A percentile compares a stretch with the other conserved stretches of the same genome.
Conservation (phyloP, 2,113 vertebrate genomes). For the Agelaius tricolor region DNA sequence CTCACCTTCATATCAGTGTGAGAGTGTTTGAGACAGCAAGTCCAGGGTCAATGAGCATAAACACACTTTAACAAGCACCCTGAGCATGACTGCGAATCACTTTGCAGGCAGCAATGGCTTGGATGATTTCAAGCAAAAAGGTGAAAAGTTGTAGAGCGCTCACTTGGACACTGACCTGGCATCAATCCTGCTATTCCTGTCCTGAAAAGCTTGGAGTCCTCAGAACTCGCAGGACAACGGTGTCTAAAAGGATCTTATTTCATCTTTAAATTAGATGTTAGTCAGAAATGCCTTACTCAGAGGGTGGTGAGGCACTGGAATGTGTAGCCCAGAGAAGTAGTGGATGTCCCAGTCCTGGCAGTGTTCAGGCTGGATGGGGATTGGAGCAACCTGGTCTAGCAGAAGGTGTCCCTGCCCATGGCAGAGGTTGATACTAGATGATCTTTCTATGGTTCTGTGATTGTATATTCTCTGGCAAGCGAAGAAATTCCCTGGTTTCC, state of each 20-base stretch:
- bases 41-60: neutral
- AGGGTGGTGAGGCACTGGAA: neutral
- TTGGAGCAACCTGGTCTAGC: neutral
- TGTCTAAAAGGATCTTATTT: neutral
- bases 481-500: neutral
- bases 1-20: neutral
- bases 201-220: neutral
- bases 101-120: neutral
- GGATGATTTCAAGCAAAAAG: neutral
- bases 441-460: neutral
- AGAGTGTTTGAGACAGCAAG: neutral
- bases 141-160: neutral
- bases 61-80: neutral
- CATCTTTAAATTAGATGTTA: neutral
- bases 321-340: neutral
- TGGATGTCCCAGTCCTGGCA: neutral
- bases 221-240: neutral
- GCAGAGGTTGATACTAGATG: neutral
- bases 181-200: neutral
- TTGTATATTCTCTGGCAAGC: neutral
- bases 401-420: neutral
- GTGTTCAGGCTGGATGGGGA: neutral
- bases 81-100: neutral
- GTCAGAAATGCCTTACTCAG: neutral
- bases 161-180: neutral